A percentile compares a stretch with the other conserved stretches of the same genome.
Conservation (phyloP, 2,888 invertebrate genomes). For the Sarcophaga carnaria region DNA sequence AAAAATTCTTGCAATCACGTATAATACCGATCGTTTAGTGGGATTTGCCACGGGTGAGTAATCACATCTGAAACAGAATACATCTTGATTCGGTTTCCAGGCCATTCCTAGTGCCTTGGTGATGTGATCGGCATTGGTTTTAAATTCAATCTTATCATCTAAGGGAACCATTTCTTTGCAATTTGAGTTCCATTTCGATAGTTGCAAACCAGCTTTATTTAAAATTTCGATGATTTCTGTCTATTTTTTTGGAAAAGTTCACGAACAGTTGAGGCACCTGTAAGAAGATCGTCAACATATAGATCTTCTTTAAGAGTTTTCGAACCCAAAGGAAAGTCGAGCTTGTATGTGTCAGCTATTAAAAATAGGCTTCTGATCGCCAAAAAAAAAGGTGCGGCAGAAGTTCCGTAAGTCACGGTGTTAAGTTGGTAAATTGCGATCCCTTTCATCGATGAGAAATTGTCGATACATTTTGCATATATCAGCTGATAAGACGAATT, state of each 20-base stretch:
- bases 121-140: constrained; percentile 13
- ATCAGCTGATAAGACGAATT: not conserved
- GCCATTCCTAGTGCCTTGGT: constrained; percentile 36
- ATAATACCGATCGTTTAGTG: constrained; percentile 35
- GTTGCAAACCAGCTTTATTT: constrained; percentile 13
- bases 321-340: not conserved
- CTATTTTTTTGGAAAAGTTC: not conserved
- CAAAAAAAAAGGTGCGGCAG: too few relatives aligned
- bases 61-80: constrained; percentile 38
- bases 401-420: too few relatives aligned
- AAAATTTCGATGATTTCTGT: constrained; percentile 6
- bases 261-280: not conserved
- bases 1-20: constrained; percentile 50
- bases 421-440: too few relatives aligned
- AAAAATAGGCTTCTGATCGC: not conserved
- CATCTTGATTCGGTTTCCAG: constrained; percentile 11
- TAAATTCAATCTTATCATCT: not conserved
- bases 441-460: too few relatives aligned
- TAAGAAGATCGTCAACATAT: not conserved
- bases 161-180: not conserved
- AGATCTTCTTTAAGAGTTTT: not conserved
- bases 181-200: constrained; percentile 43
- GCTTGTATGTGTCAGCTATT: constrained; percentile 21
- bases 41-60: constrained; percentile 33
- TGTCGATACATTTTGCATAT: too few relatives aligned